Evolutionary conservation across 53 echinoderm and acorn worm genomes (phyloP).

Genomic region (Apostichopus leukothele): DNA sequence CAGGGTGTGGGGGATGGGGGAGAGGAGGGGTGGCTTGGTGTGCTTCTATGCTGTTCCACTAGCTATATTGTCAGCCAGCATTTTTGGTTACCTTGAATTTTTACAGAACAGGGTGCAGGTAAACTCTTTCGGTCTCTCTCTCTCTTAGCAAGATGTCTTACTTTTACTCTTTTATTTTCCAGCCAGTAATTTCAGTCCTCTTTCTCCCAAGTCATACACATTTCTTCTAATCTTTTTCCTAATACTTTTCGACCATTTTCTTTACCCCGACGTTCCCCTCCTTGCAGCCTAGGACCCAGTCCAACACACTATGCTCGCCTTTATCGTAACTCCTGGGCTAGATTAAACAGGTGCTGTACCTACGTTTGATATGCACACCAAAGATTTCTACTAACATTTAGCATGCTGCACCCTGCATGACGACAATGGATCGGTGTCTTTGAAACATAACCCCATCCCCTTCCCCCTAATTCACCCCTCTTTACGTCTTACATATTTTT

Average conservation of each 20-base stretch:
- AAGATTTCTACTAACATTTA: constrained; percentile 9
- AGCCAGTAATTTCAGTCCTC: not conserved
- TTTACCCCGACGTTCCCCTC: not conserved
- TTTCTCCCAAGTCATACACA: not conserved
- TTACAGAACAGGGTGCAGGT: too few relatives aligned
- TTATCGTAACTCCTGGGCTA: constrained; percentile 70
- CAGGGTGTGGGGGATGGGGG: too few relatives aligned
- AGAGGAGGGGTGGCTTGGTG: too few relatives aligned
- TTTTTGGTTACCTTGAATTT: too few relatives aligned
- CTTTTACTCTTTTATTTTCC: too few relatives aligned
- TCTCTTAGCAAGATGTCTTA: not conserved
- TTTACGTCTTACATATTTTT: not conserved
- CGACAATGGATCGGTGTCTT: not conserved
- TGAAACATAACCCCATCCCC: not conserved
- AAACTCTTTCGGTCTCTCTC: not conserved
- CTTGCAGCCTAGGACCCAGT: constrained; percentile 77
- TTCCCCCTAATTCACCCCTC: not conserved
- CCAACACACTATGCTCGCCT: constrained; percentile 90
- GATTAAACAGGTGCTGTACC: constrained; percentile 49
- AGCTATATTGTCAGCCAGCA: too few relatives aligned
- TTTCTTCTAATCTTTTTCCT: not conserved
- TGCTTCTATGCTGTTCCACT: too few relatives aligned
- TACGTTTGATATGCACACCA: not conserved
- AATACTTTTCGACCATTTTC: not conserved
- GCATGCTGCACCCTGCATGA: constrained; percentile 20